Percentiles rank a stretch among this genome's conserved stretches.
These are phyloP conservation scores for Leptura quadrifasciata DNA, from an alignment of 2,888 invertebrate genomes.

Conservation along the genomic window DNA sequence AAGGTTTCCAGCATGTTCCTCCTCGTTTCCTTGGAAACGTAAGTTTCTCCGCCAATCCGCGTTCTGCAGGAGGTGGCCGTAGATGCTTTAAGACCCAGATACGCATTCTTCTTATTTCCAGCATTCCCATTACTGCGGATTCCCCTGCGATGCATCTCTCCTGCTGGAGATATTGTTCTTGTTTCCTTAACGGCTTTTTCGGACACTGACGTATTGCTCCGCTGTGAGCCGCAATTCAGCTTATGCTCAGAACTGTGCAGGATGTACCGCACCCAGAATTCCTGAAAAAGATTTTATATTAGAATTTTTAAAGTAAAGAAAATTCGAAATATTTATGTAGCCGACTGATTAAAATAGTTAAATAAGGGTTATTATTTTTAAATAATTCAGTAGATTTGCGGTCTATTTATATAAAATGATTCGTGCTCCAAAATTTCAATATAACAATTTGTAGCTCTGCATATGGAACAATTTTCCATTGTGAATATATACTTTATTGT, in stretches of 20 bases:
- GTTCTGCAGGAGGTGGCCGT: conserved; percentile 71
- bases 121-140: conserved; percentile 70
- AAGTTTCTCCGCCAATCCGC: conserved; percentile 71
- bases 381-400: too few species aligned
- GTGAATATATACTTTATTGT: too few species aligned
- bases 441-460: too few species aligned
- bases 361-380: too few species aligned
- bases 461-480: too few species aligned
- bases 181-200: conserved; percentile 71
- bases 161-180: conserved; percentile 71
- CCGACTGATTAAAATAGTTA: not conserved
- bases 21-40: conserved; percentile 73
- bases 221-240: conserved; percentile 46
- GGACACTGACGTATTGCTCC: conserved; percentile 69
- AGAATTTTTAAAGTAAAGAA: conserved; percentile 22
- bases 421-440: too few species aligned
- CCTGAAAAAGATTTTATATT: conserved; percentile 40
- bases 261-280: conserved; percentile 30
- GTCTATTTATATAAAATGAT: not conserved
- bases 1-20: conserved; percentile 70
- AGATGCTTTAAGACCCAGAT: conserved; percentile 71
- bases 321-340: conserved; percentile 2
- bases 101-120: conserved; percentile 70
- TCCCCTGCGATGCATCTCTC: conserved; percentile 72
- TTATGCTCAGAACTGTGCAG: conserved; percentile 30